Percentiles rank a stretch among this genome's conserved stretches.
Evolutionary conservation across 2,888 invertebrate genomes (phyloP).

Genomic region (Oxystoma pomonae): DNA sequence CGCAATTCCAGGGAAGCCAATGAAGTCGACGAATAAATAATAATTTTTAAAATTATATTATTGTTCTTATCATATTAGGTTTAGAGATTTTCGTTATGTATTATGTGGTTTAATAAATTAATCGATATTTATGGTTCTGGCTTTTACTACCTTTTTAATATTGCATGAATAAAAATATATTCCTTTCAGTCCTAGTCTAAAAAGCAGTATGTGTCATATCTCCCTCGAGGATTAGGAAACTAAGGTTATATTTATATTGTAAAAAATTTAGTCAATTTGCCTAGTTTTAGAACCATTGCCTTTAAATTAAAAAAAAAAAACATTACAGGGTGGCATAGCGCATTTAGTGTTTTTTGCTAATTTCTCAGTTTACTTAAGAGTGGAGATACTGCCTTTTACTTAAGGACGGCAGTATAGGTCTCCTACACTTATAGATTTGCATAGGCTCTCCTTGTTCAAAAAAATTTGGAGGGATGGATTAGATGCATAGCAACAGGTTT

Average conservation of each 20-base stretch:
- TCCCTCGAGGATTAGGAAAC: no score
- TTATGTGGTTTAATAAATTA: not conserved
- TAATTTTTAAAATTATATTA: not conserved
- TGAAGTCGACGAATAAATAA: no score
- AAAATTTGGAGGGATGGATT: no score
- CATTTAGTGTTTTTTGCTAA: not conserved
- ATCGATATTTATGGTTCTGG: not conserved
- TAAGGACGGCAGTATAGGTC: no score
- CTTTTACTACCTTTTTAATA: not conserved
- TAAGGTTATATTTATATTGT: not conserved
- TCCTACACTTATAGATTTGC: no score
- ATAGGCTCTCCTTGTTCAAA: no score
- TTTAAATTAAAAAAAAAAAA: not conserved
- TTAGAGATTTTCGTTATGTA: not conserved
- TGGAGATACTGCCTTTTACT: not conserved
- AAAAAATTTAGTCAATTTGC: not conserved
- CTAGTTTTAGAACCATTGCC: not conserved
- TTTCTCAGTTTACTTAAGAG: not conserved
- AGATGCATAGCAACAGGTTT: no score
- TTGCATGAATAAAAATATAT: not conserved
- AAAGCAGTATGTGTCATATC: not conserved
- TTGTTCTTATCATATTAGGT: not conserved
- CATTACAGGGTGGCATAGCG: not conserved
- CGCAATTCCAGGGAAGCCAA: no score
- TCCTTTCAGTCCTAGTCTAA: not conserved